Conservation (phyloP, 2,888 invertebrate genomes). For the Heliconius ismenius region DNA sequence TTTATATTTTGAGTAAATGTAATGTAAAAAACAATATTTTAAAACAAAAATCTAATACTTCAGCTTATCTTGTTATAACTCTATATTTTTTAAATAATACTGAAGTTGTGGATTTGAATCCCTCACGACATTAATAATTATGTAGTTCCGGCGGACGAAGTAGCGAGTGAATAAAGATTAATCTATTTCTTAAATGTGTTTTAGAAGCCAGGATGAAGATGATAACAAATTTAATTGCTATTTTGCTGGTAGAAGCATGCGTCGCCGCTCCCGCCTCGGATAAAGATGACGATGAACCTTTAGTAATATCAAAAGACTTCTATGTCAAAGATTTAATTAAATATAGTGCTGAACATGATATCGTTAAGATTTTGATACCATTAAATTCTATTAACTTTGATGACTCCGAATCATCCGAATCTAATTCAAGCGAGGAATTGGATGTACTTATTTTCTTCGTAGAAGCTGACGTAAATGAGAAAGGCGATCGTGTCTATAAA, state of each 20-base stretch:
- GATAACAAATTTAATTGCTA: slow-evolving; percentile 40
- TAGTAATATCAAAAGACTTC: too few relatives aligned
- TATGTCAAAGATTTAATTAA: slow-evolving; percentile 23
- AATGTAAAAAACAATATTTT: too few relatives aligned
- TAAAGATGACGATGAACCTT: slow-evolving; percentile 20
- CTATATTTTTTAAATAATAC: too few relatives aligned
- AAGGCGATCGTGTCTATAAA: neutral
- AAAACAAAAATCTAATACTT: too few relatives aligned
- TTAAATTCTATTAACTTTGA: slow-evolving; percentile 22
- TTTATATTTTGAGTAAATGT: too few relatives aligned
- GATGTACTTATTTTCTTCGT: neutral
- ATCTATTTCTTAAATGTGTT: too few relatives aligned
- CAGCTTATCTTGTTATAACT: too few relatives aligned
- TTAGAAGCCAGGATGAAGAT: slow-evolving; percentile 40
- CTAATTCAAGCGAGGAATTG: slow-evolving; percentile 33
- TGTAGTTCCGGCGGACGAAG: too few relatives aligned
- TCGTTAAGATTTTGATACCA: slow-evolving; percentile 46
- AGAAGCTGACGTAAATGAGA: neutral
- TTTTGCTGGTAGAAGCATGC: slow-evolving; percentile 45
- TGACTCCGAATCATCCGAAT: slow-evolving; percentile 4
- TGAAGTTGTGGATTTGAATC: too few relatives aligned
- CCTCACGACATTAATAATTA: too few relatives aligned
- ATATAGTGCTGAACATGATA: slow-evolving; percentile 46
- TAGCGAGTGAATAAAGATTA: too few relatives aligned
- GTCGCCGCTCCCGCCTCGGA: slow-evolving; percentile 41